Evolutionary conservation across 2,888 invertebrate species (phyloP).

Genomic region (Listrodromus nycthemerus): DNA sequence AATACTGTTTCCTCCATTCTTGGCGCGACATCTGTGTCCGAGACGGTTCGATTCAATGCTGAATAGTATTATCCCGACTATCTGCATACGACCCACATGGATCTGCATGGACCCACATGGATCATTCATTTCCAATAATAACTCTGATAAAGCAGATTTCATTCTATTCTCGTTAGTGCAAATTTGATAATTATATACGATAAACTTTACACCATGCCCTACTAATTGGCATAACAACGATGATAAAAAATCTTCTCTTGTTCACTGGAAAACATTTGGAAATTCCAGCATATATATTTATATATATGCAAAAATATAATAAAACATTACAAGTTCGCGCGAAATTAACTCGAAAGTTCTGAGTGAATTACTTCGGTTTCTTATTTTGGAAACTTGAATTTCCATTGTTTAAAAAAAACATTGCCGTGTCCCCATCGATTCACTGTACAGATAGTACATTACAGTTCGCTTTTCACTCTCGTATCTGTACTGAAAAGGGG

Average conservation of each 20-base stretch:
- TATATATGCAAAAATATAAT: not conserved
- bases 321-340: no score
- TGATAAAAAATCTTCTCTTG: constrained; percentile 1
- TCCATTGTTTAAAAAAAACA: no score
- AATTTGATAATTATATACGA: no score
- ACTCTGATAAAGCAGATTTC: not conserved
- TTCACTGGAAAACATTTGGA: not conserved
- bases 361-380: no score
- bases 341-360: no score
- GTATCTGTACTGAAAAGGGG: constrained; percentile 51
- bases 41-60: constrained; percentile 46
- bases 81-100: constrained; percentile 49
- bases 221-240: not conserved
- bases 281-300: not conserved
- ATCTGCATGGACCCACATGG: no score
- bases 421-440: no score
- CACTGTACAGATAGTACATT: not conserved
- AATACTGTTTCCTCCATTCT: constrained; percentile 42
- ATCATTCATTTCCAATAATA: constrained; percentile 43
- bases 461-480: constrained; percentile 40
- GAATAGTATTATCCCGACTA: constrained; percentile 40
- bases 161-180: no score
- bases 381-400: no score
- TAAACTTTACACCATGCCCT: no score
- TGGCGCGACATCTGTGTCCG: constrained; percentile 53